Base-by-base conservation (phyloP, 2,888 invertebrate species). In the Actias luna region DNA sequence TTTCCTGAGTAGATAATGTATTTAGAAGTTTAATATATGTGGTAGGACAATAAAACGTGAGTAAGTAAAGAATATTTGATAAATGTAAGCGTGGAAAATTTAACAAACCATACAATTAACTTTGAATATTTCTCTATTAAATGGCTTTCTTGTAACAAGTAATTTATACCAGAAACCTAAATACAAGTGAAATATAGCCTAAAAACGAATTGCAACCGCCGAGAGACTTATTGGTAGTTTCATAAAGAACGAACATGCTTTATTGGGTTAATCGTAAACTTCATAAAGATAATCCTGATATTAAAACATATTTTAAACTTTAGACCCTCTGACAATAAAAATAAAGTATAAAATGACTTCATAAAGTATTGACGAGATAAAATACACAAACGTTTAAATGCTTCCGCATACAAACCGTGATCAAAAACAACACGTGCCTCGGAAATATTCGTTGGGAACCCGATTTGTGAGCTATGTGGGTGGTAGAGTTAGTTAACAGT, bases 391-490 rank as follows among this genome's bases (percentile, higher is more conserved):
- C 55, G 55, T 59, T 39, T 58, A 64, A 68, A 66, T 72, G 72
- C 75, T 81, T 84, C 82, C 83, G 80, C 74, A 77, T 75, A 76
- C 74, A 67, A 59, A 59, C 8, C 29, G 35, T 57, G 61, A 66
- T 61, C 59, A 61, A 58, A 65, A 65, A 67, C 73, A 69, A 72
- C 80, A 79, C 76, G 73, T 80, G 80, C 74, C 74, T 73, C 67
- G 67, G 74, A 73, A 70, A 71, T 81, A 73, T 70, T 78, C 79
- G 78, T 69, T 72, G 78, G 71, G 76, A 80, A 75, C 76, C 71
- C 80, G 79, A 84, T 83, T 82, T 68, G 73, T 75, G 67, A 71
- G 67, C 85, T 64, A 78, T 78, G 89, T 89, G 90, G 88, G 89
- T 88, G 90, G 88, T 76, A 70, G 68, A 69, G 70, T 71, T 72